A percentile compares a stretch with the other conserved stretches of the same genome.
Evolutionary conservation across 1,140 invertebrate genomes (phyloP).

Genomic region (Zaprionus vittiger): DNA sequence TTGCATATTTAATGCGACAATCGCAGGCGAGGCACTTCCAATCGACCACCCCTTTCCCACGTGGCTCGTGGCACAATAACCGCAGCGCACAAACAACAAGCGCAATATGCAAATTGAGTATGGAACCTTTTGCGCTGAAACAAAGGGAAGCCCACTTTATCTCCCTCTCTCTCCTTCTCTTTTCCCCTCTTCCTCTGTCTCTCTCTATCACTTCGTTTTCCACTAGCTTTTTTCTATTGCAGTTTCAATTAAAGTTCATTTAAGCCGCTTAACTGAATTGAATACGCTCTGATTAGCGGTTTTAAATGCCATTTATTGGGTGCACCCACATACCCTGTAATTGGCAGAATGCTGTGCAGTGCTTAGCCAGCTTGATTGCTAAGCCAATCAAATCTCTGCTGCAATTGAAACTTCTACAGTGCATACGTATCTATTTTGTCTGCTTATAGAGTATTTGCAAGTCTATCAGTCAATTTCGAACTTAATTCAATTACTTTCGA

Average conservation of each 20-base stretch:
- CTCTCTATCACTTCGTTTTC: neutral
- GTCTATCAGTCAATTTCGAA: neutral
- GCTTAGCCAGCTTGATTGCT: neutral
- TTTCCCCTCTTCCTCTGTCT: neutral
- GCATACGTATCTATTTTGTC: neutral
- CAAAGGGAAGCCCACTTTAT: neutral
- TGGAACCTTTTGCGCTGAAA: conserved; percentile 7
- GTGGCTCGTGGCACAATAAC: neutral
- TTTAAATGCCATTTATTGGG: conserved; percentile 19
- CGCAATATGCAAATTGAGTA: conserved; percentile 25
- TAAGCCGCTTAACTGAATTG: conserved; percentile 53
- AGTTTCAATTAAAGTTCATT: conserved; percentile 45
- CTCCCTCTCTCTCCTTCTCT: neutral
- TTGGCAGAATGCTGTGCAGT: neutral
- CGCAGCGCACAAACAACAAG: neutral
- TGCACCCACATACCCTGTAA: neutral
- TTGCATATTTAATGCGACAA: conserved; percentile 60
- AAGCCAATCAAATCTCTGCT: neutral
- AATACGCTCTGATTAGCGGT: conserved; percentile 46
- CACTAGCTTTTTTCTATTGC: conserved; percentile 19
- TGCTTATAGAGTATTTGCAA: neutral
- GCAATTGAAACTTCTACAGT: neutral
- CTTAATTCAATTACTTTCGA: neutral
- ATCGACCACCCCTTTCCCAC: neutral
- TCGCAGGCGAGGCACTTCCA: neutral